Evolutionary conservation across 2,797 vertebrate species (phyloP), one percentile per base, ranked within the genome.

Genomic region (Rhinella marina): DNA sequence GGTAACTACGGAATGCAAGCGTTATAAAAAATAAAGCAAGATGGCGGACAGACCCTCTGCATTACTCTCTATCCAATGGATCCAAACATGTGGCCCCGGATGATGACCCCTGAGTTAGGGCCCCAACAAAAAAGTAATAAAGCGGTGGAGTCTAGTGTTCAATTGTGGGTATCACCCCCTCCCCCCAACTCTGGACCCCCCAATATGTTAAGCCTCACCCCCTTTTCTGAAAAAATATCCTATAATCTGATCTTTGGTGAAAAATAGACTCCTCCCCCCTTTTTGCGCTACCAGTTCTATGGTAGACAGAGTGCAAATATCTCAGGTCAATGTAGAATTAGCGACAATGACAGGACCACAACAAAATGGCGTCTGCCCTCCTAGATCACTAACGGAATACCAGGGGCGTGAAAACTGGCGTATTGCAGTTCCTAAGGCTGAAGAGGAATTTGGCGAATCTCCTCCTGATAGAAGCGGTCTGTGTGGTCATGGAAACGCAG

Each of bases 21-120:
- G 2, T 0, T 48, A 81, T n/a, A 64, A 25, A 81, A 48, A 64
- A 23, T 19, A 48, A 64, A 81, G 32, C 29, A 81, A 81, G 41
- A 64, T 64, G 41, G 59, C 80, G 27, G 56, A 32, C 16, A 61
- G 77, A 59, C n/a, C 25, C n/a, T 32, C 13, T 25, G n/a, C 16
- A 11, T n/a, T 13, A 54, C 73, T 27, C 7, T 19, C 77, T 79
- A n/a, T 59, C 57, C 29, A 62, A 64, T 50, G 80, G 66, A n/a
- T 48, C 80, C 59, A 62, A 64, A 25, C 14, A 10, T 29, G 57
- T 62, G 79, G 80, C 80, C 80, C 59, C 80, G 64, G 41, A 48
- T 7, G 5, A 77, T 77, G 73, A 77, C 73, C 48, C 73, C 73
- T 77, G 79, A 62, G 79, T 81, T 48, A 62, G 79, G 79, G 41